Evolutionary conservation across 2,888 invertebrate genomes (phyloP), one percentile per base, ranked within the genome.

Genomic region (Ochropacha duplaris): DNA sequence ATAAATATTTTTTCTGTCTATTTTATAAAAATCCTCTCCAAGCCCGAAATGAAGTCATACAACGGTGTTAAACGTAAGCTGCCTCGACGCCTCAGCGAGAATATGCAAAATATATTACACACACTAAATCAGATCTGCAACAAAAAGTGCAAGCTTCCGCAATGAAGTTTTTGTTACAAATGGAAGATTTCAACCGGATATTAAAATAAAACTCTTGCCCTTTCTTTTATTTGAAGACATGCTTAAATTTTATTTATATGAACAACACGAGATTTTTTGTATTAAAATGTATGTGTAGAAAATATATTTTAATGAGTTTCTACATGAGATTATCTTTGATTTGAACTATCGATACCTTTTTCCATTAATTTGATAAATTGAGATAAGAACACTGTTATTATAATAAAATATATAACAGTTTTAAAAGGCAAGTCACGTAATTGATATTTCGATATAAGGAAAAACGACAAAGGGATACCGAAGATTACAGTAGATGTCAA

Each of bases 31-130:
- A 74, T 64, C 76, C 76, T 82, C 78, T 79, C 81, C 78, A 83
- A 81, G 77, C 79, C 77, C 63, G 78, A 78, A 83, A 83, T 84
- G 82, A 82, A 81, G 78, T 88, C 84, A 80, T 79, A 79, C 68
- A 72, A 63, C 64, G 50, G 55, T 83, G 80, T 81, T 76, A 76
- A 83, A 81, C 78, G 75, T 76, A 72, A 76, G 70, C 76, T 69
- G 68, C 69, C 67, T 72, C 68, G 76, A 73, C 44, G 44, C 44
- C 44, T 44, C 56, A 57, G 54, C 50, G 57, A 60, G 44, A 62
- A 66, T 64, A 63, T 64, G 64, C 63, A 62, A 80, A 83, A 81
- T 81, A 78, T 82, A 78, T 79, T 81, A 77, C 77, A 74, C 69
- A 72, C 68, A 79, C 72, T 79, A 77, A 74, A 72, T 76, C 73